Base-by-base conservation (phyloP, 1,140 invertebrate genomes). In the Zaprionus tsacasi region DNA sequence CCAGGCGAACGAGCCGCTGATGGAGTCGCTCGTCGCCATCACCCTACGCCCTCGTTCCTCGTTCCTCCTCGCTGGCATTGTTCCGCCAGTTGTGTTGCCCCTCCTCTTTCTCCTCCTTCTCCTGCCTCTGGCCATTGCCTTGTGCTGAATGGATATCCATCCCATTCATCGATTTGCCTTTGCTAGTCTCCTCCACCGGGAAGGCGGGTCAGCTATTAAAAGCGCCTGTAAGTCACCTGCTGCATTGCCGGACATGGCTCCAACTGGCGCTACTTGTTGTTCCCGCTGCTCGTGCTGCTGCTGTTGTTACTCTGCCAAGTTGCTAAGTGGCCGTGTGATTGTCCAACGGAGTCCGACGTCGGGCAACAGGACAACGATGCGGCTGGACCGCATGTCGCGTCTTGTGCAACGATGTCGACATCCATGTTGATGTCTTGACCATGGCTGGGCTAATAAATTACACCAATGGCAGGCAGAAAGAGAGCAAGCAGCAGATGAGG, bases 111-210 rank as follows among this genome's bases (percentile, higher is more conserved):
- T 35, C 61, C 63, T 11, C 68, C 40, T 59, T 64, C 35, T 33
- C 21, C 63, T 11, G 60, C 52, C 68, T 64, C 35, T 33, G 58
- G 35, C 52, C 30, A 70, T 70, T 70, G 72, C 73, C 56, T 65
- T 66, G 55, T 40, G 45, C 33, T 64, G 68, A 59, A 70, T 66
- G 61, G 45, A 70, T 68, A 60, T 66, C 68, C 73, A 88, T 56
- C 60, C 68, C 73, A 88, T 87, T 87, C 83, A 87, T 87, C 82
- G 83, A 87, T 87, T 87, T 78, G 74, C 83, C 70, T 87, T 70
- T 70, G 76, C 76, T 76, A 79, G 56, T 67, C 55, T n/a, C 61
- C 40, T 15, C 33, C 21, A 25, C 35, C 63, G n/a, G 35, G 36
- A 27, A 38, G 11, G 10, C 30, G 1, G 52, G 25, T 15, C 55